phyloP scores from a whole-genome alignment of 2,113 vertebrate species.

The Holacanthus passer region DNA sequence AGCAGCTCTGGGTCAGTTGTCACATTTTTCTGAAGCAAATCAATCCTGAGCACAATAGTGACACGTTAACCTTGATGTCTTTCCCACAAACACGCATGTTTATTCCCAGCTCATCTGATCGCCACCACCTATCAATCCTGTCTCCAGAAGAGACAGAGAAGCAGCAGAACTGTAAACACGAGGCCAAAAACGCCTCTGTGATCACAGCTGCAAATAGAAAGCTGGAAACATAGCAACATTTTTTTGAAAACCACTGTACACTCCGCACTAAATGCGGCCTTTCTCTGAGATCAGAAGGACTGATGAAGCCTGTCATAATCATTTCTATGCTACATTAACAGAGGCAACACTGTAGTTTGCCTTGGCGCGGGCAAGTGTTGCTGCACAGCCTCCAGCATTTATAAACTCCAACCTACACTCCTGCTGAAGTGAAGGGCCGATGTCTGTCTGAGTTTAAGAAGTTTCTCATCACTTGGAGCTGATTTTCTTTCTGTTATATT shows the following conservation, averaged over 20 bases:
- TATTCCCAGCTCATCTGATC: constrained; percentile 31
- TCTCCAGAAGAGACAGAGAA: too few relatives aligned
- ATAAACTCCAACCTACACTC: constrained; percentile 41
- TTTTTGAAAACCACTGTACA: constrained; percentile 51
- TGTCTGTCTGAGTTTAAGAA: constrained; percentile 58
- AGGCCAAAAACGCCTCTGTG: constrained; percentile 46
- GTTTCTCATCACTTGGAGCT: constrained; percentile 48
- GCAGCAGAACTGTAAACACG: constrained; percentile 47
- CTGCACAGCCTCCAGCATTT: constrained; percentile 54
- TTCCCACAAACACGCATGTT: constrained; percentile 13
- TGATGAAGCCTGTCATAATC: constrained; percentile 72
- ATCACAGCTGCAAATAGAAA: constrained; percentile 70
- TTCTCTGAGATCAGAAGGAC: constrained; percentile 70
- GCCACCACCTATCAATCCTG: constrained; percentile 42
- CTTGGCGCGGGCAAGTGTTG: constrained; percentile 64
- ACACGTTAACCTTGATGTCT: constrained; percentile 6
- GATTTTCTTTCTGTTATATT: constrained; percentile 19
- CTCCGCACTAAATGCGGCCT: constrained; percentile 64
- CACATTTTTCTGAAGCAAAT: constrained; percentile 1
- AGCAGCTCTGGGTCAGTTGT: neutral
- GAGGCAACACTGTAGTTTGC: constrained; percentile 64
- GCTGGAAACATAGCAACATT: constrained; percentile 46
- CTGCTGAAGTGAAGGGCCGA: constrained; percentile 42
- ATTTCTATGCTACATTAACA: constrained; percentile 79
- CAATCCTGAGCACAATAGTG: neutral